Base-by-base conservation (phyloP, 2,888 invertebrate genomes). In the Heliothis peltigera region DNA sequence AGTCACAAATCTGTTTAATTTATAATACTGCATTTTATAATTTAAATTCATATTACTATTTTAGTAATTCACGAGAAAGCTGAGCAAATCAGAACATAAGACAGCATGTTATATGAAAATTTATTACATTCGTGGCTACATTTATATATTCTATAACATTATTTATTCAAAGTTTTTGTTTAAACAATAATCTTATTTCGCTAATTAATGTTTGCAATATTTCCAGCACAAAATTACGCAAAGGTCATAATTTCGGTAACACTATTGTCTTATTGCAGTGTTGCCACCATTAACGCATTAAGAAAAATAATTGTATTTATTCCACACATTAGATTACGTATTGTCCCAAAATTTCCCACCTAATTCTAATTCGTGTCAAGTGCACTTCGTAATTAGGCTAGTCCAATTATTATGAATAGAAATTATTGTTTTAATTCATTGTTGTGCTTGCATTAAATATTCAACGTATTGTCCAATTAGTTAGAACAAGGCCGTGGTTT, bases 331-430 rank as follows among this genome's bases (percentile, higher is more conserved):
- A 64, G 64, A 61, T 59, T 63, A 75, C 79, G 83, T 84, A 92
- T 91, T 92, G 92, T 92, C 86, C 69, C 77, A 82, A 87, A 84
- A 80, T 83, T 92, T 92, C 92, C 88, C 91, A 93, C 89, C 89
- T 81, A 69, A 79, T 84, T 84, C 80, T 82, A 85, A 92, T 90
- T 86, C 77, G 85, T 92, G 92, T 93, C 93, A 93, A 93, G 93
- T 92, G 90, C 92, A 87, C 72, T 75, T 66, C 77, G 81, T 89
- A 89, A 91, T 89, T 88, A 86, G 81, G 80, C 81, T 83, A 79
- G 76, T 82, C 77, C 84, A 84, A 87, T 86, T 87, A 87, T 88
- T 88, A 84, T 85, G 79, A 88, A 85, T 87, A 85, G 79, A 86
- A 86, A 88, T 87, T 87, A 84, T 81, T 83, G 83, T 84, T 86